Conservation (phyloP, 1,140 invertebrate species). For the Chironomus striatipennis region DNA sequence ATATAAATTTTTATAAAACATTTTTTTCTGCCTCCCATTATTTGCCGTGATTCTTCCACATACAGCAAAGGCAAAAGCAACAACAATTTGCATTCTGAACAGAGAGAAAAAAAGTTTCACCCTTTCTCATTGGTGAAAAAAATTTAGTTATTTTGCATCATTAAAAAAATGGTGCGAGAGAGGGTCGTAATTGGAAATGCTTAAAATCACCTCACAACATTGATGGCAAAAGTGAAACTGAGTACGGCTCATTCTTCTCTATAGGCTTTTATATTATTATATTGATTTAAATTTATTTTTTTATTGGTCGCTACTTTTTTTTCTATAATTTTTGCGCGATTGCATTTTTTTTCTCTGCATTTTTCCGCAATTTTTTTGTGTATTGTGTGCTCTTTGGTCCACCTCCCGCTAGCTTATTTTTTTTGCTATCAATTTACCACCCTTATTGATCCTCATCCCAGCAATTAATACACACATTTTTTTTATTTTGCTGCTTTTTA, state of each 20-base stretch:
- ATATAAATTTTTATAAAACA: background rate
- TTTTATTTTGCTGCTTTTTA: background rate
- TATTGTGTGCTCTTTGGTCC: no score
- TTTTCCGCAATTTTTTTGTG: background rate
- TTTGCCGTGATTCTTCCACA: background rate
- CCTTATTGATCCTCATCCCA: background rate
- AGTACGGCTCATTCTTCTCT: background rate
- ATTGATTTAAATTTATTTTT: conserved; percentile 23
- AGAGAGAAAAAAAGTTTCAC: background rate
- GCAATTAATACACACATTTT: background rate
- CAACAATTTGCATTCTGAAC: no score
- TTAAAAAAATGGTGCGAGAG: background rate
- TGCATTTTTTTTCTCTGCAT: conserved; percentile 17
- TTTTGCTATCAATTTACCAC: background rate
- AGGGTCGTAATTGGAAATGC: background rate
- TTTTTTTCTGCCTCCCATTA: conserved; percentile 10
- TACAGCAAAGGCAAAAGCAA: no score
- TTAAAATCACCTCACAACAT: background rate
- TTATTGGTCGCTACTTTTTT: conserved; percentile 16
- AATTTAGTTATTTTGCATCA: conserved; percentile 24
- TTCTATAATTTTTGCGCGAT: conserved; percentile 20
- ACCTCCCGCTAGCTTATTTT: no score
- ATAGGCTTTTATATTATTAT: conserved; percentile 21
- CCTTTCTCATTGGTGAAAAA: conserved; percentile 20
- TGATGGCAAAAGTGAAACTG: background rate